Evolutionary conservation across 1,140 invertebrate genomes (phyloP).

Genomic region (Euura saliciscinereae): DNA sequence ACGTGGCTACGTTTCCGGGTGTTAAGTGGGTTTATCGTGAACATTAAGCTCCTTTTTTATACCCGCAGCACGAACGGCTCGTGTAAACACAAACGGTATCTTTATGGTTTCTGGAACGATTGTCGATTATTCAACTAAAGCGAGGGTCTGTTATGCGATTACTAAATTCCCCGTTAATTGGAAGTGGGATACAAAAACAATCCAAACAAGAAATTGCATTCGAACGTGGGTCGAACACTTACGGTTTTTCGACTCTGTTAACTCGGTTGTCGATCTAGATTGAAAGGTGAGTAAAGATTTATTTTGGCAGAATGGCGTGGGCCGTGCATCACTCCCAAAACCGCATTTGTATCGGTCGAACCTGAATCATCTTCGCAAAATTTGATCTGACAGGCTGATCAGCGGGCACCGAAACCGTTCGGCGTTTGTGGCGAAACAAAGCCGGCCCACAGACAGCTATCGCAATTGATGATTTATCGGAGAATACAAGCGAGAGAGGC

Average conservation of each 20-base stretch:
- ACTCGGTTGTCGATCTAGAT: background rate
- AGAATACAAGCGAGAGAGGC: no score
- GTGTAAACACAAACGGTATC: conserved; percentile 8
- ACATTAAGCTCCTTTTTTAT: background rate
- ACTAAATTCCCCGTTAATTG: no score
- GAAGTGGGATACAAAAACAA: no score
- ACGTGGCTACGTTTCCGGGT: background rate
- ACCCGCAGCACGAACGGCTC: conserved; percentile 8
- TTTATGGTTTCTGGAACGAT: conserved; percentile 5
- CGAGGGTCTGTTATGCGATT: no score
- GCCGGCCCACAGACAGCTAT: no score
- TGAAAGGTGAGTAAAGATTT: background rate
- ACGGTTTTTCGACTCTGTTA: background rate
- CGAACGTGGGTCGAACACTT: no score
- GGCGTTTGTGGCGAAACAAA: no score
- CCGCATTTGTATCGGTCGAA: background rate
- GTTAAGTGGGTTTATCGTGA: background rate
- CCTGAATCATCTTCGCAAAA: background rate
- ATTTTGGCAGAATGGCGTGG: background rate
- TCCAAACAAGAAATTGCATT: no score
- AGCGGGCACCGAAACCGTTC: background rate
- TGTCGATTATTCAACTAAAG: no score
- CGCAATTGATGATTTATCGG: no score
- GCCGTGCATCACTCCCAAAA: background rate
- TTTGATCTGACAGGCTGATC: background rate